Evolutionary conservation across 2,113 vertebrate species (phyloP), one percentile per base, ranked within the genome.

Genomic region (Morone chrysops): DNA sequence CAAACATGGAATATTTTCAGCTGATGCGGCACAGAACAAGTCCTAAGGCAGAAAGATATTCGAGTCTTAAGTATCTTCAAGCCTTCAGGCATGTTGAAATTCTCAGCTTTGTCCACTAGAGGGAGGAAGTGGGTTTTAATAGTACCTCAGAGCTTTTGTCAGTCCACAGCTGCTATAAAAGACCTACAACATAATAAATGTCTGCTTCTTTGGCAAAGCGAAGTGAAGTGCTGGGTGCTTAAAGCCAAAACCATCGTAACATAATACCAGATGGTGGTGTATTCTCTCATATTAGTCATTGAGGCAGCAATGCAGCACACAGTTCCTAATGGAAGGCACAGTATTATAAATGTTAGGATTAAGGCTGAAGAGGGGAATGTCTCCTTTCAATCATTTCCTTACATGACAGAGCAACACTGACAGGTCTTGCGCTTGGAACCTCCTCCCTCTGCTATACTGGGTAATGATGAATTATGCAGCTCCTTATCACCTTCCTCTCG

Each of bases 351-450:
- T 59, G 36, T 17, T 5, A 17, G 1, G 1, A 41, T 79, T 38
- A 70, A 75, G 4, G 31, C 41, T 45, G 31, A 59, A 22, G 36
- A 75, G 22, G 36, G 41, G 41, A 71, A 22, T 45, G 9, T 74
- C 73, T 53, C 20, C 47, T 43, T 38, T 66, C 41, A 38, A 1
- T 48, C 59, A 47, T 13, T 20, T 47, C 68, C 65, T 88, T 81
- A 96, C 95, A 95, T 94, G 87, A 95, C 78, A 31, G 92, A 91
- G 79, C 94, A 96, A 67, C 95, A 95, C 61, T 84, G 85, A 68
- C 94, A 95, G 63, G 78, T 89, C 82, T 94, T 93, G 56, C 16
- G 75, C 68, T 94, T 93, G n/a, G 89, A 36, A 0, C 10, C 63
- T 60, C 54, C 80, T 70, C 40, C 88, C 57, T 83, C 81, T 40